Evolutionary conservation across 1,140 invertebrate genomes (phyloP).

Genomic region (Eriocheir sinensis): DNA sequence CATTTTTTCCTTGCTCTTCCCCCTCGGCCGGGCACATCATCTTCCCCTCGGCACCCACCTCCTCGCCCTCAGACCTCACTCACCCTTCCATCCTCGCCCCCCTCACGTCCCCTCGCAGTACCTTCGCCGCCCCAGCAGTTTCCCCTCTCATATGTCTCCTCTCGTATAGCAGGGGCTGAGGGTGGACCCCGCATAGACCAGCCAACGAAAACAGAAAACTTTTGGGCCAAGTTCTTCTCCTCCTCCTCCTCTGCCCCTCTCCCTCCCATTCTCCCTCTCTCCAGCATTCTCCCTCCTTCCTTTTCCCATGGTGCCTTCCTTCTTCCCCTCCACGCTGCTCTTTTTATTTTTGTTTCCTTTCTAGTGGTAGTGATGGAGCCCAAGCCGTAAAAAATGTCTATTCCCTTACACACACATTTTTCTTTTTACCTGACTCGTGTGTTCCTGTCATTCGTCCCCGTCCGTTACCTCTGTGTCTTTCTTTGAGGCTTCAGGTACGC

Average conservation of each 20-base stretch:
- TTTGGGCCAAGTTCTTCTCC: background rate
- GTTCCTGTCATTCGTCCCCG: too few relatives aligned
- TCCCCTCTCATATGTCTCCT: slow-evolving; percentile 2
- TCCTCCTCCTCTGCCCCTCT: background rate
- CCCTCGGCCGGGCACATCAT: background rate
- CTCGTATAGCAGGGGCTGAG: background rate
- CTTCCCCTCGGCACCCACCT: slow-evolving; percentile 8
- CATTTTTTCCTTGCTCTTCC: slow-evolving; percentile 13
- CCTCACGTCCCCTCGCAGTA: background rate
- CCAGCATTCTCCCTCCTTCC: too few relatives aligned
- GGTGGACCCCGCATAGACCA: background rate
- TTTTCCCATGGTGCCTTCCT: too few relatives aligned
- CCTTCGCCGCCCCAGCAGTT: background rate
- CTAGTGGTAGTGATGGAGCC: too few relatives aligned
- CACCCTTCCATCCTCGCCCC: background rate
- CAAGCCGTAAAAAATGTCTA: too few relatives aligned
- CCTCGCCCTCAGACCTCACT: background rate
- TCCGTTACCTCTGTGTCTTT: too few relatives aligned
- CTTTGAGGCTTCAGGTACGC: too few relatives aligned
- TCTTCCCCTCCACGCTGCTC: too few relatives aligned
- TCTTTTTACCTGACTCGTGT: too few relatives aligned
- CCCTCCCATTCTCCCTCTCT: background rate
- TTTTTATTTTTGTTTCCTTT: too few relatives aligned
- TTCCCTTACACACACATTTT: too few relatives aligned
- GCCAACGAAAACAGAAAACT: slow-evolving; percentile 15